phyloP scores from a whole-genome alignment of 1,140 invertebrate species.

The Drosophila sproati region DNA sequence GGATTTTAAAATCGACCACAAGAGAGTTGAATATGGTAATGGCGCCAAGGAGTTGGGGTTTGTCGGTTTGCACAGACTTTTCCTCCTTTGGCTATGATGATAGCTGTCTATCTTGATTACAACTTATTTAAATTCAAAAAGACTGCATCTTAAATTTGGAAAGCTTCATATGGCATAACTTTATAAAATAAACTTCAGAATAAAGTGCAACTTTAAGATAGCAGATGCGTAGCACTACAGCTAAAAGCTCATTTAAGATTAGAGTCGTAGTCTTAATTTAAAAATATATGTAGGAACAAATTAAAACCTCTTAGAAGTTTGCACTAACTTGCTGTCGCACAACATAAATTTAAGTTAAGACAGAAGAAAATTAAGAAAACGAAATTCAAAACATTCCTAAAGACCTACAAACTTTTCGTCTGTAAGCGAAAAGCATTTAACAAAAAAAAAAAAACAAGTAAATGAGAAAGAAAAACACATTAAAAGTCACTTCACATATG shows the following conservation, averaged over 20 bases:
- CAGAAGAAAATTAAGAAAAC: slow-evolving; percentile 17
- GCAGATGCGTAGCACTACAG: neutral
- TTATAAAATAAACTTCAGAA: too few species aligned
- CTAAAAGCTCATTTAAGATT: neutral
- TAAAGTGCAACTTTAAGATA: neutral
- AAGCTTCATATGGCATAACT: neutral
- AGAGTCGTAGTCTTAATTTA: neutral
- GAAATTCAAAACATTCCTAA: slow-evolving; percentile 1
- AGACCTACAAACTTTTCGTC: slow-evolving; percentile 9
- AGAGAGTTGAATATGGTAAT: slow-evolving; percentile 30
- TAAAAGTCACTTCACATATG: slow-evolving; percentile 25
- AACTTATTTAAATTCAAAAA: too few species aligned
- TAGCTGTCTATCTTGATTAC: too few species aligned
- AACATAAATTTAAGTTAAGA: slow-evolving; percentile 9
- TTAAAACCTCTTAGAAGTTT: slow-evolving; percentile 6
- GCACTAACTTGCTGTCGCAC: neutral
- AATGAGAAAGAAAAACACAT: slow-evolving; percentile 4
- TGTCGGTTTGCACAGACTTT: too few species aligned
- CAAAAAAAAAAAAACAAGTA: neutral
- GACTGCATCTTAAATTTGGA: neutral
- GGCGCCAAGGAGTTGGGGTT: neutral
- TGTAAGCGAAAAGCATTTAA: slow-evolving; percentile 23
- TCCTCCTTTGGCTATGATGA: too few species aligned
- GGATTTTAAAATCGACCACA: slow-evolving; percentile 51
- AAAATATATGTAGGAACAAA: neutral